Evolutionary conservation across 2,797 vertebrate genomes (phyloP), one percentile per base, ranked within the genome.

Genomic region (Melanogrammus aeglefinus): DNA sequence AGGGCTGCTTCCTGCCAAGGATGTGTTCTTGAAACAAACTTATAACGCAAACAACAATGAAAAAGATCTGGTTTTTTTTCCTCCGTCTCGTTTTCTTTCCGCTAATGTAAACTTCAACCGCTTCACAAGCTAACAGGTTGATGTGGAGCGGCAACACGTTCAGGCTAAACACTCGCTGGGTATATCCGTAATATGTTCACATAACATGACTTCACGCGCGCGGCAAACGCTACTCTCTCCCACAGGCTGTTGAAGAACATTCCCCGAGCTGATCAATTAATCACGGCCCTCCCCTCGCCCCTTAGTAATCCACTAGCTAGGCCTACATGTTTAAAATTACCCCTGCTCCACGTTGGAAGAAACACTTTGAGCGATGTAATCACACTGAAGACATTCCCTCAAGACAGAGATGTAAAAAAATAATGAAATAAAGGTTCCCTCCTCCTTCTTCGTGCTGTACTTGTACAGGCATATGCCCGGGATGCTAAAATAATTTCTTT

Each of bases 401-500:
- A 63, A 63, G 57, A 63, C 21, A 6, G 51, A 38, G 51, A 57
- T 21, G 51, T 24, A 39, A 39, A 39, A 39, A 39, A 39, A 39
- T 8, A 39, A 39, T 4, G 1, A 39, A 39, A 39, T 10, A 9
- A 39, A 39, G 38, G 38, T 63, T 13, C 57, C 57, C 57, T n/a
- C 21, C 5, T 63, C 57, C 57, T n/a, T 13, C 57, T 63, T 63
- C n/a, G 4, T 51, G 6, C 57, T 7, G 47, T 24, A 7, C 57
- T 63, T 63, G 57, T 63, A 63, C 57, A 63, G n/a, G 21, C 57
- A n/a, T 6, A 75, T 38, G 70, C 80, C 80, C 81, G 57, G 57
- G 0, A 44, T 86, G 85, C 79, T 79, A 27, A 88, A 85, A 80
- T 84, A 84, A 78, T 85, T 81, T 78, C 70, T 90, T 86, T 89